Evolutionary conservation across 2,888 invertebrate species (phyloP).

Genomic region (Patella pellucida): DNA sequence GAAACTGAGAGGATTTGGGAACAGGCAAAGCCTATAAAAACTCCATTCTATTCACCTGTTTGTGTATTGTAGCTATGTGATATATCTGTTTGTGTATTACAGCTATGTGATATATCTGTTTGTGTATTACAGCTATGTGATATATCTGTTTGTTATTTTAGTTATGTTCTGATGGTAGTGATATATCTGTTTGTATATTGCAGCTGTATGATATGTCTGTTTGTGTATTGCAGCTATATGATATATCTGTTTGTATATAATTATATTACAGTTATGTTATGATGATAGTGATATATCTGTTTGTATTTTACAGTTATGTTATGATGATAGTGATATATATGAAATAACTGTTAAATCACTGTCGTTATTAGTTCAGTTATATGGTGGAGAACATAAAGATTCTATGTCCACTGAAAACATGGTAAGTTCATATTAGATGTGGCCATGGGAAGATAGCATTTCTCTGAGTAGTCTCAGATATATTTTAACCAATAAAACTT

Average conservation of each 20-base stretch:
- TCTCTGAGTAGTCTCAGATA: no score
- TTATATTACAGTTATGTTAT: conserved; percentile 63
- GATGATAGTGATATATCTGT: conserved; percentile 66
- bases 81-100: conserved; percentile 44
- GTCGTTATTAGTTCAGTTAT: conserved; percentile 69
- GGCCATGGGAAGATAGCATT: no score
- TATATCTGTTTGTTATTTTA: conserved; percentile 40
- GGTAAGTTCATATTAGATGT: conserved; percentile 43
- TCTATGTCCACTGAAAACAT: conserved; percentile 65
- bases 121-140: not conserved
- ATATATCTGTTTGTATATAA: conserved; percentile 52
- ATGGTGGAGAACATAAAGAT: conserved; percentile 70
- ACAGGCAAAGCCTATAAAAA: no score
- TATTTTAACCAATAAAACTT: no score
- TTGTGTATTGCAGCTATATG: conserved; percentile 32
- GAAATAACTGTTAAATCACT: conserved; percentile 66
- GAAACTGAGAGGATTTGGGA: no score
- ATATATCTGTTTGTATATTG: conserved; percentile 42
- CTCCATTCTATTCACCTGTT: conserved; percentile 47
- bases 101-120: conserved; percentile 60
- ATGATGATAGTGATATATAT: conserved; percentile 68
- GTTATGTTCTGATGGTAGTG: conserved; percentile 68
- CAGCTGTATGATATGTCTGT: conserved; percentile 67
- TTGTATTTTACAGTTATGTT: conserved; percentile 55
- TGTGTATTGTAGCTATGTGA: conserved; percentile 62